Evolutionary conservation across 2,888 invertebrate genomes (phyloP).

Genomic region (Lasiommata megera): DNA sequence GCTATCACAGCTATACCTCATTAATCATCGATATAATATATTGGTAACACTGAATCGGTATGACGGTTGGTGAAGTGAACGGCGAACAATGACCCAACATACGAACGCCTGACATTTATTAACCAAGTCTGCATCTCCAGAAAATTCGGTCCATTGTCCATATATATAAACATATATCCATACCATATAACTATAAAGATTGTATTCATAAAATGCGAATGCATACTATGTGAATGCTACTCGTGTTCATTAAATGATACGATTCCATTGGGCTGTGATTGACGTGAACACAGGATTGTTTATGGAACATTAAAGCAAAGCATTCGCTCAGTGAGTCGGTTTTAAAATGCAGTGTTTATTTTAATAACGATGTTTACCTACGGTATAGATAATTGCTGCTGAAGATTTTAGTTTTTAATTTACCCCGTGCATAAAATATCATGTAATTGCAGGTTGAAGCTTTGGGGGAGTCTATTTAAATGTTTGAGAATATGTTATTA

Average conservation of each 20-base stretch:
- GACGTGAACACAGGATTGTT: conserved; percentile 16
- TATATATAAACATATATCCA: no score
- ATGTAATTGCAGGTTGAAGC: not conserved
- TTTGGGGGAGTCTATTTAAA: conserved; percentile 10
- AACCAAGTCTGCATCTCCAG: no score
- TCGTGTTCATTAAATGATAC: conserved; percentile 12
- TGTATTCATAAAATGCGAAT: no score
- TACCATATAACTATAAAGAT: no score
- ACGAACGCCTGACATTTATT: no score
- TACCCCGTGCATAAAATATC: conserved; percentile 2
- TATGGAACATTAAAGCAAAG: conserved; percentile 13
- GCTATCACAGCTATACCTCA: no score
- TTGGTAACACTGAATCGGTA: no score
- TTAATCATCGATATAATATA: no score
- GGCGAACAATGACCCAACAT: no score
- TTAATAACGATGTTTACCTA: conserved; percentile 17
- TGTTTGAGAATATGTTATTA: not conserved
- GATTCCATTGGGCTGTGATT: conserved; percentile 10
- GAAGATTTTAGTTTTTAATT: conserved; percentile 5
- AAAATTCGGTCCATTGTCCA: no score
- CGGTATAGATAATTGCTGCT: conserved; percentile 9
- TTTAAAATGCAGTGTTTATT: conserved; percentile 17
- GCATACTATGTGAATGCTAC: not conserved
- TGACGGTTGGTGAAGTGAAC: no score
- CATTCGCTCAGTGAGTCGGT: conserved; percentile 10